Evolutionary conservation across 2,797 vertebrate species (phyloP).

Genomic region (Streptopelia turtur): DNA sequence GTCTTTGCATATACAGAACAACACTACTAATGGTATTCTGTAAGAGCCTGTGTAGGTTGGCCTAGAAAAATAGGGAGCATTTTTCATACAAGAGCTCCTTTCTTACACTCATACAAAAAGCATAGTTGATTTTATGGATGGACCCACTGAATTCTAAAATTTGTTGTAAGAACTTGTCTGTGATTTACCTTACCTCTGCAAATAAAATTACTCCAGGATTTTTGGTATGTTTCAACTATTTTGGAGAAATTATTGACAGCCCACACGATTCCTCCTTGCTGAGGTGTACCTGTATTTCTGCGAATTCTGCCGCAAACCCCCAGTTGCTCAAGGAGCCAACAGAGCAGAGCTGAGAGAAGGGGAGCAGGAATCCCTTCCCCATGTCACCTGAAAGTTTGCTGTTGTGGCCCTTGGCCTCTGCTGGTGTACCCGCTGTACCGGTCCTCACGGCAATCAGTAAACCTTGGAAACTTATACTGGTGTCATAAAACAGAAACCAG

Average conservation of each 20-base stretch:
- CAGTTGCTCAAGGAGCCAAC: neutral
- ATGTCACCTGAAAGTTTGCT: neutral
- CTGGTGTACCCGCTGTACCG: neutral
- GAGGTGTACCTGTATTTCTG: neutral
- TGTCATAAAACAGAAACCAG: neutral
- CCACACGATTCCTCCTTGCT: neutral
- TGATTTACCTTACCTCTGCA: neutral
- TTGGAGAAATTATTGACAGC: neutral
- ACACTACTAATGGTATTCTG: conserved; percentile 48
- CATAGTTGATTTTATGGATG: fast-evolving
- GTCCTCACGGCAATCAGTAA: neutral
- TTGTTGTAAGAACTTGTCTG: neutral
- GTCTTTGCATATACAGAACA: conserved; percentile 77
- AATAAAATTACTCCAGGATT: neutral
- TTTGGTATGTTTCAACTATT: neutral
- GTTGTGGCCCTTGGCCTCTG: neutral
- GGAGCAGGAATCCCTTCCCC: neutral
- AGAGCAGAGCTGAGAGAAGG: neutral
- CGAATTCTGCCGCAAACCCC: neutral
- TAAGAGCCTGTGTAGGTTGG: neutral
- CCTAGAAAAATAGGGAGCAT: neutral
- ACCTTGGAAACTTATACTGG: neutral
- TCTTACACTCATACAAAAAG: neutral
- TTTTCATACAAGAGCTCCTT: neutral
- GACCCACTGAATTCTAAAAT: neutral